Evolutionary conservation across 1,140 invertebrate genomes (phyloP).

Genomic region (Parapsyche elsis): DNA sequence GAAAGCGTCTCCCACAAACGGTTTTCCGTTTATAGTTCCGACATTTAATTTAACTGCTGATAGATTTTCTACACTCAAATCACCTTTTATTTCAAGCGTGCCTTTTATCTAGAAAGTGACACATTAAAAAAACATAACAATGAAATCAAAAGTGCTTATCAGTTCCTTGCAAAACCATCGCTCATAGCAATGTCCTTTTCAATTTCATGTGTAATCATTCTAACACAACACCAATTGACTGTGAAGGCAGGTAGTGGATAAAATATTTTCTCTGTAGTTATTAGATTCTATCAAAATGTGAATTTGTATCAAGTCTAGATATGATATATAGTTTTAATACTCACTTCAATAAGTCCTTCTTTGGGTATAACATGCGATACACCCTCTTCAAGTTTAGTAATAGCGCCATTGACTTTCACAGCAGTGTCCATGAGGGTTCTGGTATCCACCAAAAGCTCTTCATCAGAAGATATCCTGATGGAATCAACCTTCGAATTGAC

Average conservation of each 20-base stretch:
- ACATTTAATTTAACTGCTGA: slow-evolving; percentile 37
- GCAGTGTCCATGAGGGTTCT: slow-evolving; percentile 37
- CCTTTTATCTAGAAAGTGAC: slow-evolving; percentile 43
- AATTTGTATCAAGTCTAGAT: too few relatives aligned
- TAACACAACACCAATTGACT: too few relatives aligned
- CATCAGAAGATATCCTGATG: slow-evolving; percentile 26
- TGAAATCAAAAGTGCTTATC: too few relatives aligned
- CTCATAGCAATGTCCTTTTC: too few relatives aligned
- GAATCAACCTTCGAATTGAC: slow-evolving; percentile 30
- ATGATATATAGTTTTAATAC: background rate
- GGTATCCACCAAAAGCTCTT: slow-evolving; percentile 34
- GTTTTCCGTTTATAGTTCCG: slow-evolving; percentile 45
- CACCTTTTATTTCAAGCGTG: slow-evolving; percentile 38
- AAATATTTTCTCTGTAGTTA: too few relatives aligned
- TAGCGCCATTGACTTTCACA: background rate
- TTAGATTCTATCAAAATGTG: too few relatives aligned
- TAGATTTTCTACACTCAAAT: slow-evolving; percentile 46
- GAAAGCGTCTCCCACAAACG: slow-evolving; percentile 42
- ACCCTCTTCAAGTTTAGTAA: slow-evolving; percentile 33
- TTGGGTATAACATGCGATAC: slow-evolving; percentile 28
- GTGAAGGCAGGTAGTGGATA: too few relatives aligned
- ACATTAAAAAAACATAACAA: background rate
- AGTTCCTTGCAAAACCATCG: too few relatives aligned
- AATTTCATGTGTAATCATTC: too few relatives aligned
- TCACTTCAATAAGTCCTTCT: slow-evolving; percentile 41